These are phyloP conservation scores for Festucalex cinctus DNA, from an alignment of 2,113 vertebrate species.

Conservation along the genomic window DNA sequence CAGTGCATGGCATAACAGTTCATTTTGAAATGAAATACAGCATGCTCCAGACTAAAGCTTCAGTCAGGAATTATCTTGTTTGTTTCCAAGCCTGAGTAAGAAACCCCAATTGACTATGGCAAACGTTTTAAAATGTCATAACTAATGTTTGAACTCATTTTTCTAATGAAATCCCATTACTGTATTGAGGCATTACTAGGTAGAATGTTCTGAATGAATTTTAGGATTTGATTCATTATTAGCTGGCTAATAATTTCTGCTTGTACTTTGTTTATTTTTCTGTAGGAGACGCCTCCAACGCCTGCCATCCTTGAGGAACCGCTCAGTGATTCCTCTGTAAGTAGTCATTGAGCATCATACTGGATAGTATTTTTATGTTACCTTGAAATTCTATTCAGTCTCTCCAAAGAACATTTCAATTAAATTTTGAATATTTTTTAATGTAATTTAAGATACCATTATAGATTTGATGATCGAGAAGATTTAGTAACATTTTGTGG, in stretches of 20 bases:
- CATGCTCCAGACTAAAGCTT: constrained; percentile 46
- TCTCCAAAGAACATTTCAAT: too few relatives aligned
- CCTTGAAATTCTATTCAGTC: too few relatives aligned
- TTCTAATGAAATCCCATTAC: background rate
- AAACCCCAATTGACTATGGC: background rate
- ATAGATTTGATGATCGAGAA: too few relatives aligned
- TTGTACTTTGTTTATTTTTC: constrained; percentile 44
- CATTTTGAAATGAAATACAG: constrained; percentile 49
- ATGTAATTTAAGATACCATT: too few relatives aligned
- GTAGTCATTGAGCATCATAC: constrained; percentile 32
- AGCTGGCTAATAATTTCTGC: constrained; percentile 28
- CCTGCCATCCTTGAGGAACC: constrained; percentile 75
- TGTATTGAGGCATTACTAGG: background rate
- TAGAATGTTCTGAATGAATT: background rate
- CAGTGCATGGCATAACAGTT: constrained; percentile 46
- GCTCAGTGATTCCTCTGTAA: constrained; percentile 71
- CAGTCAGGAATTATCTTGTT: constrained; percentile 14
- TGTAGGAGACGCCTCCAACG: constrained; percentile 72
- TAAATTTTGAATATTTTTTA: too few relatives aligned
- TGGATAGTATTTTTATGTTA: background rate
- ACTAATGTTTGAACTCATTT: background rate
- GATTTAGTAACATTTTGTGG: background rate
- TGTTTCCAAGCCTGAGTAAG: constrained; percentile 11
- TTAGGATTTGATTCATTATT: background rate
- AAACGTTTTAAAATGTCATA: constrained; percentile 6